These are phyloP conservation scores for Pelmatolapia mariae DNA, from an alignment of 2,113 vertebrate genomes.

Conservation along the genomic window DNA sequence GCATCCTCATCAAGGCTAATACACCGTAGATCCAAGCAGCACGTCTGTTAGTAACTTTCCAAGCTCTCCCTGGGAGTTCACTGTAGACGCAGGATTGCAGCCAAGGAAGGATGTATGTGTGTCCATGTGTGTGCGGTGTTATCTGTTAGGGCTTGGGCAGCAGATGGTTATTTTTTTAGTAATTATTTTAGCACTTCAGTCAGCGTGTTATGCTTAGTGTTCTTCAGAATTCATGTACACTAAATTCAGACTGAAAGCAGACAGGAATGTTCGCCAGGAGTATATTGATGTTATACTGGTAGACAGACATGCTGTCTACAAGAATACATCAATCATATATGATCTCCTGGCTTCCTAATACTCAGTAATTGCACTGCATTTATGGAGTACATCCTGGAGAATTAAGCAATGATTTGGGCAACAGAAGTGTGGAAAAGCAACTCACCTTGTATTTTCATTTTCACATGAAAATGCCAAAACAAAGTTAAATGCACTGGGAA, in stretches of 20 bases:
- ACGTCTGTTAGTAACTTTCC: not conserved
- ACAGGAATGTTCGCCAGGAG: not conserved
- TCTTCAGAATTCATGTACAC: not conserved
- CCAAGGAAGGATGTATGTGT: not conserved
- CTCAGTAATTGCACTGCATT: not conserved
- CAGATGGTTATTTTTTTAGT: conserved; percentile 39
- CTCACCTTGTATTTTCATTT: not conserved
- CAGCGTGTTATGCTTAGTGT: not conserved
- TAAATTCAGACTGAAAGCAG: not conserved
- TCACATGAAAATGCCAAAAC: not conserved
- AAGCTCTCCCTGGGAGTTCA: conserved; percentile 1
- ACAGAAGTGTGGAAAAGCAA: fast-evolving
- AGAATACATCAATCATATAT: not conserved
- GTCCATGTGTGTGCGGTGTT: not conserved
- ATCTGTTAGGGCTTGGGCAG: not conserved
- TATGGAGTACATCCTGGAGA: not conserved
- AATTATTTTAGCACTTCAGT: conserved; percentile 6
- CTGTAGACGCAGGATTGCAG: not conserved
- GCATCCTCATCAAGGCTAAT: conserved; percentile 51
- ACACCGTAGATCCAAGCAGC: conserved; percentile 3
- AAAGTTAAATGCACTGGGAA: not conserved
- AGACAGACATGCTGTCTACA: not conserved
- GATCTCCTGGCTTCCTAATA: not conserved
- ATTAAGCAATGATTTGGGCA: not conserved
- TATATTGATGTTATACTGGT: not conserved